phyloP scores from a whole-genome alignment of 2,113 vertebrate genomes.

The Urocitellus parryii region DNA sequence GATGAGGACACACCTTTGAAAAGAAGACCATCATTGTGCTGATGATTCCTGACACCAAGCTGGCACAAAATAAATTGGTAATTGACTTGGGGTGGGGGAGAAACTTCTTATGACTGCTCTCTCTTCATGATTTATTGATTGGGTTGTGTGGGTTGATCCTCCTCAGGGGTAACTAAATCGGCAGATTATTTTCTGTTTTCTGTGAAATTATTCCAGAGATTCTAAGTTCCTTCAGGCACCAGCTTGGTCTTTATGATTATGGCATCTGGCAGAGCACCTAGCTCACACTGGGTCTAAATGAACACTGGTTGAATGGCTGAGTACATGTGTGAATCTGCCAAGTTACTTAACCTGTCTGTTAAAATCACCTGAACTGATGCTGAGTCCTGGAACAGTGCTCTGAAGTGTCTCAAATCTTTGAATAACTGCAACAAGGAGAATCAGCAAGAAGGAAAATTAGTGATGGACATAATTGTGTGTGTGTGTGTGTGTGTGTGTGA shows the following conservation, averaged over 20 bases:
- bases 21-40: not conserved
- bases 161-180: not conserved
- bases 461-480: not conserved
- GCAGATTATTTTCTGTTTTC: slow-evolving; percentile 37
- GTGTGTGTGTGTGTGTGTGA: too few species aligned
- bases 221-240: not conserved
- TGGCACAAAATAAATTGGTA: not conserved
- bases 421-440: not conserved
- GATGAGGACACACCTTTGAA: too few species aligned
- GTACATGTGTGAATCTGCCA: not conserved
- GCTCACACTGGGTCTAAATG: not conserved
- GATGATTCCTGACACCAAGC: not conserved
- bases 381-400: not conserved
- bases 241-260: not conserved
- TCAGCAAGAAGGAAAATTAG: not conserved
- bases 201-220: not conserved
- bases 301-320: not conserved
- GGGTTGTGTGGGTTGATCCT: not conserved
- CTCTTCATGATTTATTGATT: not conserved
- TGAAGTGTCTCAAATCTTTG: not conserved
- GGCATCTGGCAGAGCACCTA: not conserved
- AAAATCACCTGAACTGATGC: not conserved
- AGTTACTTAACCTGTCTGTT: not conserved
- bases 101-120: not conserved
- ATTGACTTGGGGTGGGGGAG: not conserved